A percentile compares a stretch with the other conserved stretches of the same genome.
Conservation (phyloP, 92 coral and sea anemone species). For the Parazoanthus darwini region DNA sequence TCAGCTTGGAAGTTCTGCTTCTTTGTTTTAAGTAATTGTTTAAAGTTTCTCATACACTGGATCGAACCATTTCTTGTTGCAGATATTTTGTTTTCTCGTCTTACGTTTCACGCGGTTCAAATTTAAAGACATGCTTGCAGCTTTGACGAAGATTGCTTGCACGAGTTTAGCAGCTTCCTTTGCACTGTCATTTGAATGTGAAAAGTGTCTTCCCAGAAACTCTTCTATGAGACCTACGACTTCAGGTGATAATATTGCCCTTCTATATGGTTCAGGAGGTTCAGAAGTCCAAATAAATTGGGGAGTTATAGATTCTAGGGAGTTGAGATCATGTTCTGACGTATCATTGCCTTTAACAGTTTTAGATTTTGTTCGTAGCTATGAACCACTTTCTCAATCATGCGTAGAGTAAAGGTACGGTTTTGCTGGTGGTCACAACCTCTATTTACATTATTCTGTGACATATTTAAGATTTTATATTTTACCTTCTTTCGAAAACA, state of each 20-base stretch:
- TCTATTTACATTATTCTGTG: too few species aligned
- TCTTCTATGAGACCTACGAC: constrained; percentile 32
- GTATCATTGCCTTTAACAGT: not conserved
- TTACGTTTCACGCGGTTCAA: too few species aligned
- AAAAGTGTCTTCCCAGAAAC: constrained; percentile 33
- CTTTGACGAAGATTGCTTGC: constrained; percentile 45
- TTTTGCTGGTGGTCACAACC: too few species aligned
- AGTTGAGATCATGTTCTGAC: constrained; percentile 21
- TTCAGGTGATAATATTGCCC: constrained; percentile 38
- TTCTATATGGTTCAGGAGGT: constrained; percentile 34
- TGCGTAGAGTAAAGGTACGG: too few species aligned
- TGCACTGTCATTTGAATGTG: constrained; percentile 20
- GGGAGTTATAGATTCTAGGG: constrained; percentile 37
- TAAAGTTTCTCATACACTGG: too few species aligned
- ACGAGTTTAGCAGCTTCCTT: constrained; percentile 36
- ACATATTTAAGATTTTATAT: too few species aligned
- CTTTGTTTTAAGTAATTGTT: not conserved
- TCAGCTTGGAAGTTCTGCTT: not conserved
- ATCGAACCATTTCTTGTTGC: too few species aligned
- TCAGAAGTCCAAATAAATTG: constrained; percentile 43
- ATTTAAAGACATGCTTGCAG: constrained; percentile 24
- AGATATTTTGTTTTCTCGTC: too few species aligned
- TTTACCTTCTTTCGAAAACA: too few species aligned
- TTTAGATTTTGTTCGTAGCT: too few species aligned
- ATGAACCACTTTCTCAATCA: too few species aligned